phyloP scores from a whole-genome alignment of 2,888 invertebrate species.

The Eupithecia tripunctaria region DNA sequence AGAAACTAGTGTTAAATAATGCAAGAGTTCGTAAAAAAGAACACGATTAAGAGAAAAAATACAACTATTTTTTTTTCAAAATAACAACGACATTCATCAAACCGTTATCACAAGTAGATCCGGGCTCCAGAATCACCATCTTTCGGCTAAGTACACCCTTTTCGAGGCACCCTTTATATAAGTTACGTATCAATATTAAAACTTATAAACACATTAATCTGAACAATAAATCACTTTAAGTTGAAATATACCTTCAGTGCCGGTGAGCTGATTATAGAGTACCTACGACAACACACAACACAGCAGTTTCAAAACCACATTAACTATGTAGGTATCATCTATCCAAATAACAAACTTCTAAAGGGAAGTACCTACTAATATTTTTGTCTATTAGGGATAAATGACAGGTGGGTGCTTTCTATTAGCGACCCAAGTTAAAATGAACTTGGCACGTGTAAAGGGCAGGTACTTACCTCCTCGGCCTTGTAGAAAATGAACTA shows the following conservation, averaged over 20 bases:
- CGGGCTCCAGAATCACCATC: no score
- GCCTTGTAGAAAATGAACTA: conserved; percentile 12
- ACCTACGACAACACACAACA: background rate
- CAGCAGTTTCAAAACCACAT: background rate
- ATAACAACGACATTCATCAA: no score
- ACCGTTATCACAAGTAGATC: no score
- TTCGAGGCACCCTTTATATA: background rate
- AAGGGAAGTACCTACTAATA: background rate
- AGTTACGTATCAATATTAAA: background rate
- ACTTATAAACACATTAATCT: background rate
- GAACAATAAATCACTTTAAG: background rate
- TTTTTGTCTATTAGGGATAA: conserved; percentile 6
- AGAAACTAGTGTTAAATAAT: no score
- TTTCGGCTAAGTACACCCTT: no score
- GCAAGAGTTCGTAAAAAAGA: no score
- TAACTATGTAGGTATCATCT: no score
- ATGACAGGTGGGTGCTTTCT: background rate
- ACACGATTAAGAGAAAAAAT: no score
- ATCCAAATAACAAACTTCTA: background rate
- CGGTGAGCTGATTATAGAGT: background rate
- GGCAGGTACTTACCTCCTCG: conserved; percentile 7
- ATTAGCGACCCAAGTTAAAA: background rate
- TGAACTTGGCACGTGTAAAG: conserved; percentile 1
- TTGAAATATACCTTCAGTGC: background rate
- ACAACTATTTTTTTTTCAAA: no score